Conservation (phyloP, 2,113 vertebrate species). For the Pseudorhombus dupliciocellatus region DNA sequence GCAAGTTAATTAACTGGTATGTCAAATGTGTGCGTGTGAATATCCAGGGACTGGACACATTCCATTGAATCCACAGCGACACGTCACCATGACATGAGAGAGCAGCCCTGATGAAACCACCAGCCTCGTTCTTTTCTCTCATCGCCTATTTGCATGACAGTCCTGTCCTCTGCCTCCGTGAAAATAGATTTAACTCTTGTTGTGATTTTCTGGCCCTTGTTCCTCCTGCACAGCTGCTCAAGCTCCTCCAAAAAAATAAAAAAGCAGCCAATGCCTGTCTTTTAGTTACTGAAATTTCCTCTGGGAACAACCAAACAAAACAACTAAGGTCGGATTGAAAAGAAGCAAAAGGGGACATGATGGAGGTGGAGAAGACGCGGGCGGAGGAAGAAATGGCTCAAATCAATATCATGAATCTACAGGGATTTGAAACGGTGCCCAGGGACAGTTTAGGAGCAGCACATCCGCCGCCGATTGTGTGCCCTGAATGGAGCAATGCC, state of each 20-base stretch:
- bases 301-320: slow-evolving; percentile 60
- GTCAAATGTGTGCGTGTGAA: too few relatives aligned
- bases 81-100: slow-evolving; percentile 25
- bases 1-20: too few relatives aligned
- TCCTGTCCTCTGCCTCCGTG: neutral
- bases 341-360: slow-evolving; percentile 59
- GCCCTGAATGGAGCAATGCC: slow-evolving; percentile 60
- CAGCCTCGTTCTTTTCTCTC: slow-evolving; percentile 21
- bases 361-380: slow-evolving; percentile 57
- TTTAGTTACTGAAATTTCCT: slow-evolving; percentile 71
- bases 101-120: slow-evolving; percentile 20
- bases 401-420: slow-evolving; percentile 75
- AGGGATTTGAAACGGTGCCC: slow-evolving; percentile 71
- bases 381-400: slow-evolving; percentile 48
- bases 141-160: slow-evolving; percentile 24
- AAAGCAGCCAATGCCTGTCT: slow-evolving; percentile 30
- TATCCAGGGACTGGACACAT: neutral
- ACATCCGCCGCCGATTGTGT: slow-evolving; percentile 68
- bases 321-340: slow-evolving; percentile 59
- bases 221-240: slow-evolving; percentile 5
- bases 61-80: slow-evolving; percentile 43
- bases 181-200: slow-evolving; percentile 64
- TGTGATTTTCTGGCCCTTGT: slow-evolving; percentile 30
- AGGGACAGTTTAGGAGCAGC: slow-evolving; percentile 70
- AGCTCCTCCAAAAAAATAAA: neutral